Evolutionary conservation across 2,888 invertebrate species (phyloP), one percentile per base, ranked within the genome.

Genomic region (Acrobasis suavella): DNA sequence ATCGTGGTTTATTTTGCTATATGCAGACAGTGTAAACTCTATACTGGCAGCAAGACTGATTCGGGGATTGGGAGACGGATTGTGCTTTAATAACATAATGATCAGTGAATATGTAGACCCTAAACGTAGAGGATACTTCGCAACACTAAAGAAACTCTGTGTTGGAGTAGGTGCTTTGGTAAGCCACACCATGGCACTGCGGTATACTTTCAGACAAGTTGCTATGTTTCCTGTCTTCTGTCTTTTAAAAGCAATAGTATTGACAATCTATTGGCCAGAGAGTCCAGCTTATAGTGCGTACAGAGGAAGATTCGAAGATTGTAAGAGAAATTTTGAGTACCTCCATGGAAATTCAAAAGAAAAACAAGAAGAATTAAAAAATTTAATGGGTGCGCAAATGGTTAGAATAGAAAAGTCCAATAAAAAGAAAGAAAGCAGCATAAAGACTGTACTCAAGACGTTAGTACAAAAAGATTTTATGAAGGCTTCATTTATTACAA

Each of bases 241-340:
- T 0, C 61, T 70, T 14, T 37, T 68, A 2, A 0, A 70, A 0
- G 62, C 75, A 0, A 60, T 75, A 1, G n/a, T 79, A 0, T 9
- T 79, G 16, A 74, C 78, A 0, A 62, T 71, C 0, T 72, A 75
- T 15, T 84, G 82, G 78, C 76, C 77, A 0, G 85, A 85, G 61
- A 85, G 83, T 50, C 85, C 83, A 1, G 72, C 77, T 0, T 77
- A 67, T 62, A 69, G 78, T 12, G 85, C 81, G 0, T 65, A 78
- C 64, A 80, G 73, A 64, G 82, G 81, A 3, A 72, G 70, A 37
- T 81, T 73, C 64, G 68, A 68, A 2, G 81, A 82, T 14, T 82
- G 80, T 60, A 67, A 74, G 22, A 67, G 70, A 54, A 70, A 81
- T 0, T 80, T 75, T 59, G 60, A 61, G 6, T 85, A 78, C 76